These are phyloP conservation scores for Myotis pilosus DNA, from an alignment of 2,797 vertebrate species.

Conservation along the genomic window DNA sequence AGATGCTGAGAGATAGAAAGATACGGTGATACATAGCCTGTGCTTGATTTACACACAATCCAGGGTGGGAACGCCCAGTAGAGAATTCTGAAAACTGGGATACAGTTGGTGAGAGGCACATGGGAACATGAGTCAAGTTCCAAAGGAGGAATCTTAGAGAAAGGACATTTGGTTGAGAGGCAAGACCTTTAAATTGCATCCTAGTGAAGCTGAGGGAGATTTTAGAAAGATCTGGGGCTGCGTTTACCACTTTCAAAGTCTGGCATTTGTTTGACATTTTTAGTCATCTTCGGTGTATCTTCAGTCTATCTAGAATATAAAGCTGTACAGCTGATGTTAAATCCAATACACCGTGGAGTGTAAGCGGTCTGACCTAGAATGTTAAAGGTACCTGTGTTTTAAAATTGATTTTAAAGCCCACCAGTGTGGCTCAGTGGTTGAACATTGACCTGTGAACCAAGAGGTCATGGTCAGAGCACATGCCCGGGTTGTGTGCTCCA, in stretches of 20 bases:
- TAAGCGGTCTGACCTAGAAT: neutral
- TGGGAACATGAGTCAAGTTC: neutral
- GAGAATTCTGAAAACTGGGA: too few species aligned
- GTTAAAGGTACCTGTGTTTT: neutral
- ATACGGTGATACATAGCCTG: rapidly evolving
- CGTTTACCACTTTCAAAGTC: neutral
- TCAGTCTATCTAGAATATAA: neutral
- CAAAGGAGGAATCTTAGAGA: neutral
- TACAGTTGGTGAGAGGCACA: neutral
- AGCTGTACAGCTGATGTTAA: neutral
- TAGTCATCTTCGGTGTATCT: neutral
- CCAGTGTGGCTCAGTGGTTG: too few species aligned
- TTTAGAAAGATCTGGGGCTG: neutral
- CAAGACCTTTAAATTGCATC: neutral
- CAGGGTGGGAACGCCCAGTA: rapidly evolving
- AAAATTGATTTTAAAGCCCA: too few species aligned
- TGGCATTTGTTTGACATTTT: neutral
- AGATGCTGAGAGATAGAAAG: neutral
- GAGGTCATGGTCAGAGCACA: too few species aligned
- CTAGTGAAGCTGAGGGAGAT: neutral
- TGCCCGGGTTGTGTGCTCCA: too few species aligned
- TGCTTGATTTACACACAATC: neutral
- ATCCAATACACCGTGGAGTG: neutral
- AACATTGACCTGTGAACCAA: too few species aligned
- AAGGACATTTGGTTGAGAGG: neutral